These are phyloP conservation scores for Percopsis transmontana DNA, from an alignment of 2,113 vertebrate genomes.

Conservation along the genomic window DNA sequence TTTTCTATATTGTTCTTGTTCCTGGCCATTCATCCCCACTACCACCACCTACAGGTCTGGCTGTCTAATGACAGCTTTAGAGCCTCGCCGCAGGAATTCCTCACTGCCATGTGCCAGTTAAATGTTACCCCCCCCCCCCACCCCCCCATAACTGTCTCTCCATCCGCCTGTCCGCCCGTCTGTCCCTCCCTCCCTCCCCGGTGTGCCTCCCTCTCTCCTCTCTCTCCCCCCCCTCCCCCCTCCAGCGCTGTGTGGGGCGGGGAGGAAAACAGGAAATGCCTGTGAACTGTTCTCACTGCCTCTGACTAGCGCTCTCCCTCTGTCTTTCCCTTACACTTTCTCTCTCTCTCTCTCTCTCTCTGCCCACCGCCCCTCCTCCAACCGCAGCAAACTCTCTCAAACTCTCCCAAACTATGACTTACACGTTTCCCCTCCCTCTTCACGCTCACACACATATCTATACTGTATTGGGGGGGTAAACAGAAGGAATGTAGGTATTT, in stretches of 20 bases:
- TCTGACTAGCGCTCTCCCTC: constrained; percentile 50
- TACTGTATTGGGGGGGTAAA: constrained; percentile 35
- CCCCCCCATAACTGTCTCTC: constrained; percentile 27
- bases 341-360: constrained; percentile 19
- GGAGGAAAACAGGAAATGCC: constrained; percentile 79
- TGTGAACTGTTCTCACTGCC: constrained; percentile 66
- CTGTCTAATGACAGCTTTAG: constrained; percentile 39
- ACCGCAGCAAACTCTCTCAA: constrained; percentile 57
- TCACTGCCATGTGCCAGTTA: constrained; percentile 57
- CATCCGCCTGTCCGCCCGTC: background rate
- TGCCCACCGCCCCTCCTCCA: constrained; percentile 52
- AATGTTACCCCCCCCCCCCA: constrained; percentile 34
- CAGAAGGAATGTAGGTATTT: constrained; percentile 68
- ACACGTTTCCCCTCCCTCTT: constrained; percentile 44
- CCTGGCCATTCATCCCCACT: background rate
- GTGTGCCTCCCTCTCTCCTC: constrained; percentile 21
- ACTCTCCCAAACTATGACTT: constrained; percentile 71
- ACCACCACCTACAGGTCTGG: constrained; percentile 36
- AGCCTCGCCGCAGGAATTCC: constrained; percentile 46
- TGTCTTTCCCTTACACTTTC: constrained; percentile 22
- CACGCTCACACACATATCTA: constrained; percentile 10
- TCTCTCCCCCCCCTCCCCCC: constrained; percentile 52
- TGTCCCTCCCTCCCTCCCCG: background rate
- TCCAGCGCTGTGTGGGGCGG: constrained; percentile 23
- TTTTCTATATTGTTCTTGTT: background rate